Conservation (phyloP, 1,140 invertebrate genomes). For the Pararge aegeria region DNA sequence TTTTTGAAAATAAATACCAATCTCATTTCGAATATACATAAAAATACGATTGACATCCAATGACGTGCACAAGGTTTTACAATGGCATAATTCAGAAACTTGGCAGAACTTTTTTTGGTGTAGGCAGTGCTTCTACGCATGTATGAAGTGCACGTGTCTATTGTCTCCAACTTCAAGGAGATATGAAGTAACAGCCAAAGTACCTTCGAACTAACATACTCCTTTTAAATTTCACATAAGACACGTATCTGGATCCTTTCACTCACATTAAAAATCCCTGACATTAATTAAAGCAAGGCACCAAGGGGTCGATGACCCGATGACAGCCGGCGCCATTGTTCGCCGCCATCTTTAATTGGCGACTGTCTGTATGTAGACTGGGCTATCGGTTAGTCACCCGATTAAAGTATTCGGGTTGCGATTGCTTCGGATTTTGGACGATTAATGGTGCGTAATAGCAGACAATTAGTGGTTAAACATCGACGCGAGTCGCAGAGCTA, state of each 20-base stretch:
- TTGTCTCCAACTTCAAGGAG: too few species aligned
- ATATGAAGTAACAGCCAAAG: neutral
- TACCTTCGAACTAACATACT: neutral
- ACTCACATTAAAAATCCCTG: neutral
- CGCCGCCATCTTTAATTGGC: constrained; percentile 27
- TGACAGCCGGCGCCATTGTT: constrained; percentile 23
- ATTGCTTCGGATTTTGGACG: neutral
- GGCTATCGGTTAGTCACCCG: constrained; percentile 12
- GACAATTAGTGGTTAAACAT: neutral
- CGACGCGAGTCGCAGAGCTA: too few species aligned
- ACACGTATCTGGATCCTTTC: neutral
- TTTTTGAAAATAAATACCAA: too few species aligned
- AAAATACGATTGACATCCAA: too few species aligned
- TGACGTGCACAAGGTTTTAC: too few species aligned
- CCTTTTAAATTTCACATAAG: neutral
- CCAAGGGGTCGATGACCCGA: constrained; percentile 3
- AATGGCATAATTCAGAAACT: too few species aligned
- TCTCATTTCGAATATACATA: too few species aligned
- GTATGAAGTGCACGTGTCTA: too few species aligned
- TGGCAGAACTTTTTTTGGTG: too few species aligned
- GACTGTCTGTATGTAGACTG: neutral
- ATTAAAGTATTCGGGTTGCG: neutral
- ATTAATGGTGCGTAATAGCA: neutral
- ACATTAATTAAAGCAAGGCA: neutral
- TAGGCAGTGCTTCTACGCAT: too few species aligned